phyloP scores from a whole-genome alignment of 2,113 vertebrate species.

The Ceratotherium simum region DNA sequence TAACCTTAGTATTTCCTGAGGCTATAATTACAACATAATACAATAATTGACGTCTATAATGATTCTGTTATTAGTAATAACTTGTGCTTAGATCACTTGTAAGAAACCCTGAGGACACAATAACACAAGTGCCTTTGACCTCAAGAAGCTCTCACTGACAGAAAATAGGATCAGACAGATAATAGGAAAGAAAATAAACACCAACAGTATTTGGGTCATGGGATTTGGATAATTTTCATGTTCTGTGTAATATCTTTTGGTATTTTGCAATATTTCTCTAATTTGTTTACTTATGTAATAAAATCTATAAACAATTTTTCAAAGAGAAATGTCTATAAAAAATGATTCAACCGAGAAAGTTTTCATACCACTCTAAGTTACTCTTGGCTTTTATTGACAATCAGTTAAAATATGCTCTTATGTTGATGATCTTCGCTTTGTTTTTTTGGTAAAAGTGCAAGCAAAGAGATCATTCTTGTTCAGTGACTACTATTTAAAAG shows the following conservation, averaged over 20 bases:
- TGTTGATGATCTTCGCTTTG: not conserved
- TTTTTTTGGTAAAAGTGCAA: not conserved
- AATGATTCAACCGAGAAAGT: not conserved
- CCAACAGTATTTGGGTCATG: not conserved
- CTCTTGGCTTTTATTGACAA: not conserved
- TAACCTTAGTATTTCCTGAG: not conserved
- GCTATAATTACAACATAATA: not conserved
- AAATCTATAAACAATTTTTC: not conserved
- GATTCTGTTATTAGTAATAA: not conserved
- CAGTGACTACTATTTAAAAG: not conserved
- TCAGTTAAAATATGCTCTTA: not conserved
- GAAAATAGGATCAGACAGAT: not conserved
- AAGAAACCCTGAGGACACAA: not conserved
- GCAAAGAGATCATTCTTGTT: not conserved
- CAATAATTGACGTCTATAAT: not conserved
- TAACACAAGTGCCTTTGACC: not conserved
- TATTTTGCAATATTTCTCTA: not conserved
- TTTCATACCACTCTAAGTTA: not conserved
- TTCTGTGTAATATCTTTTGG: not conserved
- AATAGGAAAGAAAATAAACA: not conserved
- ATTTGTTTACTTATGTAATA: not conserved
- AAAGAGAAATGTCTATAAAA: constrained; percentile 42
- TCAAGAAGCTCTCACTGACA: rapidly evolving
- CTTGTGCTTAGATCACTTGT: not conserved
- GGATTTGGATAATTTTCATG: constrained; percentile 2